Evolutionary conservation across 1,140 invertebrate genomes (phyloP).

Genomic region (Lycorma delicatula): DNA sequence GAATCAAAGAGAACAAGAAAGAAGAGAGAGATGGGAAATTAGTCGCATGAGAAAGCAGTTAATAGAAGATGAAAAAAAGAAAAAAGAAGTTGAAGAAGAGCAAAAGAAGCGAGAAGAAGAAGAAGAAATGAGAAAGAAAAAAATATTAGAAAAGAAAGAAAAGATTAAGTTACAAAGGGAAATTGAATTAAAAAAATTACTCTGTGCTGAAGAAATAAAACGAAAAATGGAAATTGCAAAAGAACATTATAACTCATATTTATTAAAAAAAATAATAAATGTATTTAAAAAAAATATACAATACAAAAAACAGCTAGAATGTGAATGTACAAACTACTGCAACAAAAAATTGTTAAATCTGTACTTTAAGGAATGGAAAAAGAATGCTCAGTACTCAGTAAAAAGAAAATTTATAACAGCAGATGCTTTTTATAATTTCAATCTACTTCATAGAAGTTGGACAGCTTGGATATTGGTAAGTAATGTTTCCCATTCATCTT

Average conservation of each 20-base stretch:
- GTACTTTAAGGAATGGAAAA: neutral
- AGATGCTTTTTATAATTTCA: neutral
- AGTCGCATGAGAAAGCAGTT: neutral
- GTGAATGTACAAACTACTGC: slow-evolving; percentile 2
- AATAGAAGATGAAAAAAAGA: neutral
- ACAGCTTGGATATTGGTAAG: neutral
- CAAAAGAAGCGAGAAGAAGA: no score
- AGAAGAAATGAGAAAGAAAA: slow-evolving; percentile 2
- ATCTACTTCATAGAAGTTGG: neutral
- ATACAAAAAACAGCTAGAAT: neutral
- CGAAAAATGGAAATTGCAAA: slow-evolving; percentile 6
- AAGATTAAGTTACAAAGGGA: neutral
- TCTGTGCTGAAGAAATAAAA: neutral
- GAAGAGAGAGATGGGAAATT: neutral
- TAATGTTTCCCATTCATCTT: no score
- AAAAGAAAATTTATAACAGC: neutral
- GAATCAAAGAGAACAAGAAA: neutral
- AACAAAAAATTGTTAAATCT: slow-evolving; percentile 4
- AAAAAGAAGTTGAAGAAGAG: slow-evolving; percentile 1
- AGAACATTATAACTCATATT: neutral
- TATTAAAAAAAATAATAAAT: slow-evolving; percentile 1
- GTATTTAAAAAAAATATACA: neutral
- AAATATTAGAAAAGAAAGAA: slow-evolving; percentile 6
- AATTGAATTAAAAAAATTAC: neutral
- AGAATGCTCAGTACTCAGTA: neutral